Percentiles rank a stretch among this genome's conserved stretches.
Conservation (phyloP, 2,113 vertebrate species). For the Carassius gibelio region DNA sequence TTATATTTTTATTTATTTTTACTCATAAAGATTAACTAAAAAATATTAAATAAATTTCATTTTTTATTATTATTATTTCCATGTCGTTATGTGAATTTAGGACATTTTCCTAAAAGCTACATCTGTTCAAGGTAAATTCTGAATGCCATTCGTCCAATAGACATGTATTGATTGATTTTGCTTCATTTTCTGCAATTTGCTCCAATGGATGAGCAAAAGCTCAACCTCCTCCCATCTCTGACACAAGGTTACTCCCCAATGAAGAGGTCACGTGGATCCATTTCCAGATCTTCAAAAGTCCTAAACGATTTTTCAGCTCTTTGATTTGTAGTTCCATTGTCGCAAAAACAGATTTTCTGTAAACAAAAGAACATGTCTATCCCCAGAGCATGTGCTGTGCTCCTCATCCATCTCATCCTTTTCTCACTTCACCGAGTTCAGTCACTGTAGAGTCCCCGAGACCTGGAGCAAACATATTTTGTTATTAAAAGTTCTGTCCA, state of each 20-base stretch:
- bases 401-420: background rate
- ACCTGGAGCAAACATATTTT: constrained; percentile 1
- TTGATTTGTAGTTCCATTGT: constrained; percentile 1
- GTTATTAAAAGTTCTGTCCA: constrained; percentile 10
- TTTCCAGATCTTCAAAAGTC: constrained; percentile 27
- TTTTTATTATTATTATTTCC: background rate
- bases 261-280: constrained; percentile 1
- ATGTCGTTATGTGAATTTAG: background rate
- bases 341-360: constrained; percentile 15
- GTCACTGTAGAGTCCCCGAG: background rate
- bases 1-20: background rate
- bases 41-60: background rate
- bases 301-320: background rate
- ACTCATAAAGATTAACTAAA: background rate
- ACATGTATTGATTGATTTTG: background rate
- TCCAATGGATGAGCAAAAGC: constrained; percentile 10
- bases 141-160: background rate
- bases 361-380: constrained; percentile 30
- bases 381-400: background rate
- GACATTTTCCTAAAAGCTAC: background rate
- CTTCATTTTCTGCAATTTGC: constrained; percentile 44
- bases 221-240: background rate
- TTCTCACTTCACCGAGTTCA: background rate
- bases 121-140: background rate
- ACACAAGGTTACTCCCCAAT: constrained; percentile 23